Conservation (phyloP, 2,888 invertebrate species). For the Melanotus villosus region DNA sequence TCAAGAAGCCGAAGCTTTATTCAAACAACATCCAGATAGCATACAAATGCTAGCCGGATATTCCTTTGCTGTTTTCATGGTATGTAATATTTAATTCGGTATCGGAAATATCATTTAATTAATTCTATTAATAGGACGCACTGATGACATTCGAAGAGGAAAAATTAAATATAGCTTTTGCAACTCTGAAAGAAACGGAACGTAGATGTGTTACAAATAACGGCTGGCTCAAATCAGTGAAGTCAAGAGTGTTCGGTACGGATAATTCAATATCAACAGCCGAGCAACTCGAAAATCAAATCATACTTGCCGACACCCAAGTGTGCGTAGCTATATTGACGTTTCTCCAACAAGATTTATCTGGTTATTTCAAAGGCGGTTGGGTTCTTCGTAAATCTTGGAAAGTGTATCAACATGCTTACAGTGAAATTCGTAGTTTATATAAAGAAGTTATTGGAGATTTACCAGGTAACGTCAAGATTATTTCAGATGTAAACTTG, state of each 20-base stretch:
- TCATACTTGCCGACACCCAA: conserved; percentile 77
- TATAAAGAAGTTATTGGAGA: conserved; percentile 70
- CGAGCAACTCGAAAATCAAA: conserved; percentile 74
- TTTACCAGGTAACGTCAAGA: conserved; percentile 50
- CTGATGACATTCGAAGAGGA: conserved; percentile 80
- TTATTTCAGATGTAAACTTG: too few species aligned
- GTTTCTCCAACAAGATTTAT: conserved; percentile 76
- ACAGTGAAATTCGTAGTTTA: conserved; percentile 72
- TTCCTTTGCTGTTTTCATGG: conserved; percentile 70
- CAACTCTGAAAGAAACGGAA: conserved; percentile 74
- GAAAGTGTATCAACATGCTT: conserved; percentile 78
- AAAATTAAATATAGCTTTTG: conserved; percentile 73
- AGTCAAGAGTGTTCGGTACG: conserved; percentile 68
- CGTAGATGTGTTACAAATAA: conserved; percentile 71
- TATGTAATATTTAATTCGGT: conserved; percentile 52
- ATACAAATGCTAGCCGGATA: conserved; percentile 69
- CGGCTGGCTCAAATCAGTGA: conserved; percentile 73
- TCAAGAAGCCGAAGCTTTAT: conserved; percentile 67
- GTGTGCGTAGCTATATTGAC: conserved; percentile 77
- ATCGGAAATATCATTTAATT: not conserved
- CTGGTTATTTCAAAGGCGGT: conserved; percentile 75
- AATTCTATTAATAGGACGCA: conserved; percentile 71
- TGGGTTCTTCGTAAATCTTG: conserved; percentile 80
- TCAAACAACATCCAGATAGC: conserved; percentile 66
- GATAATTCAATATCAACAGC: conserved; percentile 60